These are phyloP conservation scores for Oegoconia quadripuncta DNA, from an alignment of 2,888 invertebrate species.

Conservation along the genomic window DNA sequence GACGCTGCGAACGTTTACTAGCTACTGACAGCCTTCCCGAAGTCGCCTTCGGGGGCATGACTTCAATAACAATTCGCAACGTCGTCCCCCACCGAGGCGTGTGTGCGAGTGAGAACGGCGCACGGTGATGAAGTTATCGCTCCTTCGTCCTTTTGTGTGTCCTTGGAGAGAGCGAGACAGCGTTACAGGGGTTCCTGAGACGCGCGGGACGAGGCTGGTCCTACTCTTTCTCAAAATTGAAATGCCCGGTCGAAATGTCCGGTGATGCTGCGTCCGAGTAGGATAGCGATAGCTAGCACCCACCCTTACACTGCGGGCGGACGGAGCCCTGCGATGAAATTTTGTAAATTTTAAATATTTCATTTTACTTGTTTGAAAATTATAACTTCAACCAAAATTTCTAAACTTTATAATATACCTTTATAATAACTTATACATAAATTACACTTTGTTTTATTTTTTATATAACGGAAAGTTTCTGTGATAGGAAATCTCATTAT, in stretches of 20 bases:
- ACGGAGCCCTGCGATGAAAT: constrained; percentile 69
- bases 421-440: no score
- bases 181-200: constrained; percentile 40
- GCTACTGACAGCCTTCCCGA: constrained; percentile 79
- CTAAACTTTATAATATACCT: no score
- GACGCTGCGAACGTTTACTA: constrained; percentile 75
- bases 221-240: constrained; percentile 80
- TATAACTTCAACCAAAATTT: no score
- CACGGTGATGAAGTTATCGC: constrained; percentile 78
- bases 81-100: constrained; percentile 76
- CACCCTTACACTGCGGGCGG: constrained; percentile 77
- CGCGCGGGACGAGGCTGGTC: constrained; percentile 63
- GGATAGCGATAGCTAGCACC: constrained; percentile 73
- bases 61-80: constrained; percentile 80
- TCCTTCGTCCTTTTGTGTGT: constrained; percentile 80
- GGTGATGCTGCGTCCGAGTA: constrained; percentile 79
- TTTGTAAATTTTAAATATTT: constrained; percentile 71
- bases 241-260: constrained; percentile 81
- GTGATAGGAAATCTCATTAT: no score
- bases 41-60: constrained; percentile 80
- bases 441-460: no score
- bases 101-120: constrained; percentile 71
- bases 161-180: constrained; percentile 71
- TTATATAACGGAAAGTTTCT: no score
- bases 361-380: constrained; percentile 22